These are phyloP conservation scores for Andricus grossulariae DNA, from an alignment of 1,140 invertebrate genomes.

Conservation along the genomic window DNA sequence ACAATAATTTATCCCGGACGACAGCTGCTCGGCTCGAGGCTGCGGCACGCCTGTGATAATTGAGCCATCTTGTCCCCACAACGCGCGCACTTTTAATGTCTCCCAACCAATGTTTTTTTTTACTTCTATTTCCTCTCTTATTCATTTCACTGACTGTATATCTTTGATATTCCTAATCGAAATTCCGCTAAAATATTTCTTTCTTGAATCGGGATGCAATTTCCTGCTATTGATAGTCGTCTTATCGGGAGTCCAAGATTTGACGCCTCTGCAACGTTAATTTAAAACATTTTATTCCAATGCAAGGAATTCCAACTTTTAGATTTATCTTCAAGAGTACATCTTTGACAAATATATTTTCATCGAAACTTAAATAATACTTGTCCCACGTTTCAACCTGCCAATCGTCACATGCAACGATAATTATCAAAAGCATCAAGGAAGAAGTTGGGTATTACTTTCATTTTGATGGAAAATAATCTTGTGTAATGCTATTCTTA, in stretches of 20 bases:
- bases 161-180: conserved; percentile 9
- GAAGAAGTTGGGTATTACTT: neutral
- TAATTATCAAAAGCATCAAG: neutral
- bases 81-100: conserved; percentile 59
- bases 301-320: too few species aligned
- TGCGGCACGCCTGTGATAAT: conserved; percentile 56
- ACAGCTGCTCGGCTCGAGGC: conserved; percentile 42
- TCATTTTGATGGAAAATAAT: neutral
- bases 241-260: neutral
- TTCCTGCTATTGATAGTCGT: neutral
- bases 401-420: neutral
- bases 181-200: neutral
- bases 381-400: conserved; percentile 12
- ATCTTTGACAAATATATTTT: too few species aligned
- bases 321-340: too few species aligned
- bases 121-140: neutral
- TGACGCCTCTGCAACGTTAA: neutral
- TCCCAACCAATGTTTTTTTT: conserved; percentile 35
- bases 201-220: neutral
- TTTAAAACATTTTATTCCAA: neutral
- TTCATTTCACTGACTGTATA: neutral
- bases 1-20: conserved; percentile 61
- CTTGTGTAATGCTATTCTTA: neutral
- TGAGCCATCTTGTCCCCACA: conserved; percentile 59
- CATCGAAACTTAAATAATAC: too few species aligned